These are phyloP conservation scores for Myocastor coypus DNA, from an alignment of 2,113 vertebrate genomes.

Conservation along the genomic window DNA sequence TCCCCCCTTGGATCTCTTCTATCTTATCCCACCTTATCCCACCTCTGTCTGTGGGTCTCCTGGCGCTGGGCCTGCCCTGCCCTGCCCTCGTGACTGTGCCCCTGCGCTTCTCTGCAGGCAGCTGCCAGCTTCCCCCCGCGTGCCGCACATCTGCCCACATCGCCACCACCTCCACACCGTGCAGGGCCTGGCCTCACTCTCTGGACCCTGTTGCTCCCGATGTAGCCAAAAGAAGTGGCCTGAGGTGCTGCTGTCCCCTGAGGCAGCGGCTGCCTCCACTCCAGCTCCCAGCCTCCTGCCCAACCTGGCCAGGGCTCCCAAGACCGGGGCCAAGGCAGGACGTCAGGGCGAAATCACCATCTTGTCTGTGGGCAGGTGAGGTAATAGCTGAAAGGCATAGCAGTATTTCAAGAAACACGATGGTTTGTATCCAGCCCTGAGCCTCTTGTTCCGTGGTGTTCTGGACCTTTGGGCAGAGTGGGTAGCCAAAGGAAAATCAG, in stretches of 20 bases:
- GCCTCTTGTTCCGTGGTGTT: neutral
- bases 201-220: conserved; percentile 90
- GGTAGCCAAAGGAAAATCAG: neutral
- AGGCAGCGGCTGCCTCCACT: conserved; percentile 62
- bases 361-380: conserved; percentile 95
- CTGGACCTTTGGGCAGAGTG: neutral
- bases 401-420: neutral
- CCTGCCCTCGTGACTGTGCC: neutral
- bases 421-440: neutral
- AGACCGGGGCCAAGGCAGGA: conserved; percentile 82
- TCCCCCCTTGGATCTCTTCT: neutral
- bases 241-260: conserved; percentile 84
- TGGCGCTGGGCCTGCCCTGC: neutral
- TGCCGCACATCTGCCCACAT: conserved; percentile 88
- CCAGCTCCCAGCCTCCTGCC: conserved; percentile 47
- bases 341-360: conserved; percentile 91
- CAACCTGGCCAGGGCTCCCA: conserved; percentile 77
- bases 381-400: neutral
- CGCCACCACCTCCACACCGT: conserved; percentile 96
- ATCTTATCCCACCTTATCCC: conserved; percentile 71
- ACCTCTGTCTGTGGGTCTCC: conserved; percentile 68
- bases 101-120: neutral
- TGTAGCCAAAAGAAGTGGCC: conserved; percentile 97
- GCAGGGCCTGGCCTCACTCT: conserved; percentile 89
- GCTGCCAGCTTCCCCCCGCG: conserved; percentile 48